Conservation (phyloP, 2,797 vertebrate species). For the Mormyrops attenuatus region DNA sequence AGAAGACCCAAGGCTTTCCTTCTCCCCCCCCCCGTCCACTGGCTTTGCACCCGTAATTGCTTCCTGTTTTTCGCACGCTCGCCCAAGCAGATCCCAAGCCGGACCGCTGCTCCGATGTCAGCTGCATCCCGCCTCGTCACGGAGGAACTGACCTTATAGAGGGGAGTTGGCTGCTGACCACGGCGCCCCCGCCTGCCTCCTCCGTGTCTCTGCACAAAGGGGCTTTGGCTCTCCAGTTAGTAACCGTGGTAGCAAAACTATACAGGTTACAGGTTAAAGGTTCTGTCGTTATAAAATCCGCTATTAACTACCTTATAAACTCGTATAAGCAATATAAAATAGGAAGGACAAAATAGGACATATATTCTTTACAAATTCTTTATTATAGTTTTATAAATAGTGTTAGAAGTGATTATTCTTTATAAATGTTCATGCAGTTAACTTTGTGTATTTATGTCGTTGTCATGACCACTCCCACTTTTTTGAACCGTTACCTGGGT, state of each 20-base stretch:
- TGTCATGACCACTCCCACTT: background rate
- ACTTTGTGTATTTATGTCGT: background rate
- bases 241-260: background rate
- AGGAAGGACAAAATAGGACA: background rate
- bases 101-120: background rate
- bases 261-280: background rate
- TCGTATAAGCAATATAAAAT: background rate
- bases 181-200: background rate
- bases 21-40: background rate
- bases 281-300: background rate
- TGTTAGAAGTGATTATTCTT: background rate
- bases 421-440: background rate
- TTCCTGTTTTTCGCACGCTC: conserved; percentile 50
- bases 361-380: background rate
- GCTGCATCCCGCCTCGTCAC: background rate
- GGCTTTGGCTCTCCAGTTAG: background rate
- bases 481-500: background rate
- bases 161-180: background rate
- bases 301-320: background rate
- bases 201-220: too few species aligned
- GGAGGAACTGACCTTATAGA: background rate
- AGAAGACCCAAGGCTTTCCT: background rate
- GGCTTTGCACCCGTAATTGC: background rate
- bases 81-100: conserved; percentile 33
- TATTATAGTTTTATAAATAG: background rate